Evolutionary conservation across 2,797 vertebrate genomes (phyloP).

Genomic region (Hafferia zeledoni): DNA sequence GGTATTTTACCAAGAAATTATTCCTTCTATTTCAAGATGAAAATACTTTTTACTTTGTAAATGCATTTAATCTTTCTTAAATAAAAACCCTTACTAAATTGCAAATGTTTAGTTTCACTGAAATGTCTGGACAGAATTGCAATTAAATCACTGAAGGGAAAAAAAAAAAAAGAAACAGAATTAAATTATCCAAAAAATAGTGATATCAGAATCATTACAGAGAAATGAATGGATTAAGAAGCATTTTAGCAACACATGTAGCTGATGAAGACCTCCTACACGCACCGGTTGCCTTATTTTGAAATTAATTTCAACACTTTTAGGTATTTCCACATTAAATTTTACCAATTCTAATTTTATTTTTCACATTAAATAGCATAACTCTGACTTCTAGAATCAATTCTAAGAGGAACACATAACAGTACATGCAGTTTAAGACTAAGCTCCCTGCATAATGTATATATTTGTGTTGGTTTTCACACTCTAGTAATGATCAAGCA

Average conservation of each 20-base stretch:
- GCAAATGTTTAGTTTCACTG: not conserved
- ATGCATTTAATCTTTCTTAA: not conserved
- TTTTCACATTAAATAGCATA: not conserved
- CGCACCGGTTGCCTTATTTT: not conserved
- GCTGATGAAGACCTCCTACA: not conserved
- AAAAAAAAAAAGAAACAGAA: not conserved
- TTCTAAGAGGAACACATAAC: not conserved
- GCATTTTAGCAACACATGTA: not conserved
- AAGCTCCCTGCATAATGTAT: not conserved
- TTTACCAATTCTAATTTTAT: not conserved
- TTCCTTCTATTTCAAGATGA: not conserved
- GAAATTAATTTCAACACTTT: not conserved
- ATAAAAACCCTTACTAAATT: not conserved
- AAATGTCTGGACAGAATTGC: not conserved
- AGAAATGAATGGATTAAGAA: not conserved
- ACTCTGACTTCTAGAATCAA: not conserved
- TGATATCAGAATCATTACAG: not conserved
- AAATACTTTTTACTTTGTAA: not conserved
- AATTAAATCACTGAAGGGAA: not conserved
- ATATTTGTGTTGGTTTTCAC: conserved; percentile 32
- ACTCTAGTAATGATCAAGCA: conserved; percentile 32
- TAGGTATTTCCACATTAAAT: not conserved
- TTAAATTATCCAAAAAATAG: not conserved
- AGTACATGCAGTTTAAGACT: not conserved
- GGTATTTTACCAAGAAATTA: not conserved